phyloP scores from a whole-genome alignment of 2,113 vertebrate genomes.

The Octodon degus region DNA sequence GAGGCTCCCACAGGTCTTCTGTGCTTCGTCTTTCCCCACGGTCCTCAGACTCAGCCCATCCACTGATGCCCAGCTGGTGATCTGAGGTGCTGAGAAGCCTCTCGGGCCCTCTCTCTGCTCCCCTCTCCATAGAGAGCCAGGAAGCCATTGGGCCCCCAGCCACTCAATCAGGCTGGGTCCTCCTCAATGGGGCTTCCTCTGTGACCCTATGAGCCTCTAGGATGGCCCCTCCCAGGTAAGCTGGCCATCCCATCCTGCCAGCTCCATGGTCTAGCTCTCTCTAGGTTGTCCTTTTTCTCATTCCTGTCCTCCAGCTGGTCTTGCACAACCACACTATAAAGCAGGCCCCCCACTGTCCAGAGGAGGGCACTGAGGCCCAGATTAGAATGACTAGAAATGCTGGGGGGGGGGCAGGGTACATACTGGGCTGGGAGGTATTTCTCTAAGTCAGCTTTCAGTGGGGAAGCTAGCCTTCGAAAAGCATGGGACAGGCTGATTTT shows the following conservation, averaged over 20 bases:
- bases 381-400: background rate
- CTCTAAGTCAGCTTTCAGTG: background rate
- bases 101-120: background rate
- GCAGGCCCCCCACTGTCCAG: background rate
- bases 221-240: background rate
- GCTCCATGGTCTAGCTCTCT: background rate
- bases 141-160: background rate
- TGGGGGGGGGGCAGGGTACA: fast-evolving
- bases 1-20: background rate
- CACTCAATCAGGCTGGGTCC: background rate
- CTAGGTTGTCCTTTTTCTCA: background rate
- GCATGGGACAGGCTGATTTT: background rate
- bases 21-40: fast-evolving
- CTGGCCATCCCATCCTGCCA: background rate
- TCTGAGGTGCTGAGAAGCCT: background rate
- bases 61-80: background rate
- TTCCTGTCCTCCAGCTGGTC: background rate
- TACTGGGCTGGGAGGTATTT: fast-evolving
- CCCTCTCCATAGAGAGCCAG: background rate
- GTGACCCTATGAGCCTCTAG: background rate
- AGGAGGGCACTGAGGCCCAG: background rate
- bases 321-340: background rate
- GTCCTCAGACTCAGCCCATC: background rate
- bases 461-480: background rate
- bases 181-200: background rate